Percentiles rank a stretch among this genome's conserved stretches.
Evolutionary conservation across 2,797 vertebrate species (phyloP).

Genomic region (Lepilemur septentrionalis): DNA sequence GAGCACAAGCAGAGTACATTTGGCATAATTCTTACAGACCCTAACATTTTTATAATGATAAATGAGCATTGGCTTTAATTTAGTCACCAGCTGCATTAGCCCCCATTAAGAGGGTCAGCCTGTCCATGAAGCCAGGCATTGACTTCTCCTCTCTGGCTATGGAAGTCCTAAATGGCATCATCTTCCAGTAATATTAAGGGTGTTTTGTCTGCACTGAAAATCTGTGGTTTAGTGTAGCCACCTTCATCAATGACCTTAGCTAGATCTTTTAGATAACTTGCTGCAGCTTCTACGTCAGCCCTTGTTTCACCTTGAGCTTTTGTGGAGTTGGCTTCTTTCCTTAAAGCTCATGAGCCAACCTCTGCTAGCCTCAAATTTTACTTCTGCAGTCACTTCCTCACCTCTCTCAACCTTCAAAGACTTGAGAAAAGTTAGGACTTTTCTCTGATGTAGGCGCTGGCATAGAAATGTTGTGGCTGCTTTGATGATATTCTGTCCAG

Average conservation of each 20-base stretch:
- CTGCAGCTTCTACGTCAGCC: background rate
- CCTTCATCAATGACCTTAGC: background rate
- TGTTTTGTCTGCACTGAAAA: no score
- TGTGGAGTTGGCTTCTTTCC: background rate
- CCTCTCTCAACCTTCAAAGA: background rate
- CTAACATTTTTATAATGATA: background rate
- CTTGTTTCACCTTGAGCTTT: background rate
- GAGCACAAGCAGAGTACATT: background rate
- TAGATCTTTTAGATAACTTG: background rate
- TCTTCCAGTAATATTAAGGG: background rate
- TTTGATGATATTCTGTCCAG: background rate
- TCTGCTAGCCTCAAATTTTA: background rate
- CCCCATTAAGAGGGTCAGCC: background rate
- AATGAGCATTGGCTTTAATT: background rate
- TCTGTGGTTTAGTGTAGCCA: background rate
- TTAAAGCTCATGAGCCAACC: background rate
- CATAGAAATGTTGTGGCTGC: background rate
- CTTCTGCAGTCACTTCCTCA: background rate
- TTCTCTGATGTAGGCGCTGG: background rate
- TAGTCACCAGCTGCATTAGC: background rate
- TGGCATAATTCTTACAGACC: background rate
- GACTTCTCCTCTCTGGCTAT: background rate
- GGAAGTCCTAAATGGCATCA: background rate
- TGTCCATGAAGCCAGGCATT: background rate
- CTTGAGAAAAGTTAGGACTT: background rate